These are phyloP conservation scores for Bembecia ichneumoniformis DNA, from an alignment of 2,888 invertebrate genomes.

Conservation along the genomic window DNA sequence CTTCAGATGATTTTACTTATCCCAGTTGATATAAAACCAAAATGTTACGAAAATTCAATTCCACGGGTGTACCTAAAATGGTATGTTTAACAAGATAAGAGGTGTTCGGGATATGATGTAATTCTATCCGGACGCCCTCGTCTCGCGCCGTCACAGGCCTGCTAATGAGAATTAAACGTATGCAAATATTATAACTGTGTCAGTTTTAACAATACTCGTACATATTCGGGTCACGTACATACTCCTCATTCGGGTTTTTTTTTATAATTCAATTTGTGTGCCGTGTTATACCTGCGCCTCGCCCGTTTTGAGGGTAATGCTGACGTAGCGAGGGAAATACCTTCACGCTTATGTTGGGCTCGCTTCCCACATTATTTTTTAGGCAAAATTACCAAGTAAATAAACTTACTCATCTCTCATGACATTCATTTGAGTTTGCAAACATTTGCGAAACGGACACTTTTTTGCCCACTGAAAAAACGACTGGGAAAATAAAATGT, in stretches of 20 bases:
- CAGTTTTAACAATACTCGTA: neutral
- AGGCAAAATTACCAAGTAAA: too few relatives aligned
- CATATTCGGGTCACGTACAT: neutral
- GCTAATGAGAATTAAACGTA: conserved; percentile 4
- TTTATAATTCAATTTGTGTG: neutral
- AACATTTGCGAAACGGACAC: too few relatives aligned
- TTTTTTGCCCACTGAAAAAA: too few relatives aligned
- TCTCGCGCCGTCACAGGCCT: neutral
- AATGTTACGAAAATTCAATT: neutral
- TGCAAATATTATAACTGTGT: conserved; percentile 3
- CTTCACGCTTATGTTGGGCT: too few relatives aligned
- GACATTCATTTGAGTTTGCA: too few relatives aligned
- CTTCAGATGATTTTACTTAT: too few relatives aligned
- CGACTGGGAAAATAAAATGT: too few relatives aligned
- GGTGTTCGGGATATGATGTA: neutral
- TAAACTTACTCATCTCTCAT: too few relatives aligned
- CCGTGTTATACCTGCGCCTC: neutral
- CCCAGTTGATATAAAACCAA: neutral
- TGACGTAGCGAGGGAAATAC: too few relatives aligned
- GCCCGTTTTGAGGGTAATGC: neutral
- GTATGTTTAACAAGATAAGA: neutral
- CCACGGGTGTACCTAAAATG: neutral
- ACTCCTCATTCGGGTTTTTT: neutral
- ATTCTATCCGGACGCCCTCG: neutral
- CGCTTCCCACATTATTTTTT: too few relatives aligned